These are phyloP conservation scores for Antheraea pernyi DNA, from an alignment of 1,140 invertebrate genomes.

Conservation along the genomic window DNA sequence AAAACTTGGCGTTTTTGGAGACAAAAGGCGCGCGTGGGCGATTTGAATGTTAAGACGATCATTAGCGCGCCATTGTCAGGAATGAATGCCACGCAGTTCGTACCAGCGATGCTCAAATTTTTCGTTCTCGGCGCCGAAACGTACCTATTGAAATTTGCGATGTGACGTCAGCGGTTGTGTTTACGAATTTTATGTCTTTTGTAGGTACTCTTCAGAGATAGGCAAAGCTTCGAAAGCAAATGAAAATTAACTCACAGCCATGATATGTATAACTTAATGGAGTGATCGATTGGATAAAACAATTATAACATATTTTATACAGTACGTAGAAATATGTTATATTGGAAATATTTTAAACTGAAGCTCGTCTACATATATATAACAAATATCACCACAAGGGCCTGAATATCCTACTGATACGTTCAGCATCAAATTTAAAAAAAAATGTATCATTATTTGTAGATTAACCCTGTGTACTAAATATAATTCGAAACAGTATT, in stretches of 20 bases:
- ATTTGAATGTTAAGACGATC: constrained; percentile 73
- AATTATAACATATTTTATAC: too few relatives aligned
- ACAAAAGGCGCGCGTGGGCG: constrained; percentile 69
- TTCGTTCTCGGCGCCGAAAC: background rate
- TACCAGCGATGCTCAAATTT: constrained; percentile 53
- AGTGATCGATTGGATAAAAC: too few relatives aligned
- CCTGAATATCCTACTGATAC: too few relatives aligned
- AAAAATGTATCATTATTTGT: too few relatives aligned
- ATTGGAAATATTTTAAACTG: too few relatives aligned
- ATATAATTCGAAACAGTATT: too few relatives aligned
- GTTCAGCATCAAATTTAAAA: too few relatives aligned
- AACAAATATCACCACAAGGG: too few relatives aligned
- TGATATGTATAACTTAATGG: too few relatives aligned
- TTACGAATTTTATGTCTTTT: background rate
- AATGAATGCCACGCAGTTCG: constrained; percentile 58
- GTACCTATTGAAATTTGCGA: background rate
- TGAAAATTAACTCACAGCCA: background rate
- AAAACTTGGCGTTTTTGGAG: constrained; percentile 62
- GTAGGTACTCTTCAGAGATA: background rate
- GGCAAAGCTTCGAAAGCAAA: background rate
- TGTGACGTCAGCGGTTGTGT: background rate
- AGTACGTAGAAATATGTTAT: background rate
- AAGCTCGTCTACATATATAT: too few relatives aligned
- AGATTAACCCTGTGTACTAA: too few relatives aligned
- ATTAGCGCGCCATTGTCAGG: constrained; percentile 68